Evolutionary conservation across 2,888 invertebrate genomes (phyloP).

Genomic region (Leptogaster cylindrica): DNA sequence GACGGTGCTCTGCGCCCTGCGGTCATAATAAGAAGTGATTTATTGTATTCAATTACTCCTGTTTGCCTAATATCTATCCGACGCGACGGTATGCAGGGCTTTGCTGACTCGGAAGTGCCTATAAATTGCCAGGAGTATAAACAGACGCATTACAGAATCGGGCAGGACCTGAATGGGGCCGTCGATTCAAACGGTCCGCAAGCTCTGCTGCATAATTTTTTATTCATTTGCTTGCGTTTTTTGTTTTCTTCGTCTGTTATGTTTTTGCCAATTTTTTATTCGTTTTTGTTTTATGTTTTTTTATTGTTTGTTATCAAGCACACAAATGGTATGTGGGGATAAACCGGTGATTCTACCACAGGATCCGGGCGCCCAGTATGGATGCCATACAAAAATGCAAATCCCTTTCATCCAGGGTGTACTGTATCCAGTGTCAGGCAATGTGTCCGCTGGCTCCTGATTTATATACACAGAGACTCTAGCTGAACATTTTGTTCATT

Average conservation of each 20-base stretch:
- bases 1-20: too few species aligned
- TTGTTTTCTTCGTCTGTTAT: too few species aligned
- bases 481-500: constrained; percentile 41
- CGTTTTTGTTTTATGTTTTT: too few species aligned
- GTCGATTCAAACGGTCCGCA: constrained; percentile 23
- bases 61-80: constrained; percentile 13
- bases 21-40: constrained; percentile 4
- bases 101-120: constrained; percentile 9
- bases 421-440: constrained; percentile 31
- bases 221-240: constrained; percentile 28
- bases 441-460: constrained; percentile 39
- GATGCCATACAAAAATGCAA: constrained; percentile 41
- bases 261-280: too few species aligned
- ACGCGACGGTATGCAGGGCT: background rate
- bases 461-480: constrained; percentile 38
- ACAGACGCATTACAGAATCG: constrained; percentile 34
- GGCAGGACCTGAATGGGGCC: background rate
- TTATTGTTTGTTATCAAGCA: too few species aligned
- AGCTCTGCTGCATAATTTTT: constrained; percentile 16
- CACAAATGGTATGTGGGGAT: constrained; percentile 29
- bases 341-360: constrained; percentile 35
- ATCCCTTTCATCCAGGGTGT: constrained; percentile 30
- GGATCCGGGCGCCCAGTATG: constrained; percentile 14
- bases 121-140: constrained; percentile 25
- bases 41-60: constrained; percentile 9